Evolutionary conservation across 2,797 vertebrate species (phyloP).

Genomic region (Melanotaenia maccullochi): DNA sequence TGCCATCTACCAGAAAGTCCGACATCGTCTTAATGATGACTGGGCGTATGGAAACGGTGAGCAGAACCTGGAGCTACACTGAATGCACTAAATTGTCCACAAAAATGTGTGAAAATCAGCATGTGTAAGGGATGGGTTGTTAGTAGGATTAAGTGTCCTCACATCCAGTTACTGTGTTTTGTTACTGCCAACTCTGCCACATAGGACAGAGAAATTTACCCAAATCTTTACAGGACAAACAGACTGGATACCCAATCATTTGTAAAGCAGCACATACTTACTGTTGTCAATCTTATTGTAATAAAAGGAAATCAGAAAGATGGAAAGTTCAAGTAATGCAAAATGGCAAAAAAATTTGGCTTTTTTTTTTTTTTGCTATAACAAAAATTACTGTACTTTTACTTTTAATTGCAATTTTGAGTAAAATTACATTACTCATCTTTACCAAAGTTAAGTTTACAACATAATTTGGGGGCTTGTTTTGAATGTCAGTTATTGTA

Average conservation of each 20-base stretch:
- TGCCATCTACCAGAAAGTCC: constrained; percentile 97
- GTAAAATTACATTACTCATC: no score
- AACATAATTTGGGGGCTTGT: no score
- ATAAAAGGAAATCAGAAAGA: no score
- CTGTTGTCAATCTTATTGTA: no score
- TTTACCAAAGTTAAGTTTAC: neutral
- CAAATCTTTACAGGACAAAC: neutral
- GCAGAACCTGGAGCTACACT: neutral
- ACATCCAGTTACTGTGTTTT: neutral
- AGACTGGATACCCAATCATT: neutral
- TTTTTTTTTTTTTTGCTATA: no score
- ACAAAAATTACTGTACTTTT: neutral
- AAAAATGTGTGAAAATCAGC: neutral
- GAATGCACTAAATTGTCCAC: neutral
- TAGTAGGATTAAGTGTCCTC: neutral
- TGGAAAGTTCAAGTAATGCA: no score
- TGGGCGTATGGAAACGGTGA: constrained; percentile 97
- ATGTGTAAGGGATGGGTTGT: neutral
- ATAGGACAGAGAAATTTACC: neutral
- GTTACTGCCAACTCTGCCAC: neutral
- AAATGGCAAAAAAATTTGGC: no score
- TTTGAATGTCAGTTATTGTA: no score
- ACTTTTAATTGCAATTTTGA: no score
- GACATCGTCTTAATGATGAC: constrained; percentile 96
- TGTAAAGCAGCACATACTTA: no score